Base-by-base conservation (phyloP, 1,140 invertebrate species). In the Euwallacea fornicatus region DNA sequence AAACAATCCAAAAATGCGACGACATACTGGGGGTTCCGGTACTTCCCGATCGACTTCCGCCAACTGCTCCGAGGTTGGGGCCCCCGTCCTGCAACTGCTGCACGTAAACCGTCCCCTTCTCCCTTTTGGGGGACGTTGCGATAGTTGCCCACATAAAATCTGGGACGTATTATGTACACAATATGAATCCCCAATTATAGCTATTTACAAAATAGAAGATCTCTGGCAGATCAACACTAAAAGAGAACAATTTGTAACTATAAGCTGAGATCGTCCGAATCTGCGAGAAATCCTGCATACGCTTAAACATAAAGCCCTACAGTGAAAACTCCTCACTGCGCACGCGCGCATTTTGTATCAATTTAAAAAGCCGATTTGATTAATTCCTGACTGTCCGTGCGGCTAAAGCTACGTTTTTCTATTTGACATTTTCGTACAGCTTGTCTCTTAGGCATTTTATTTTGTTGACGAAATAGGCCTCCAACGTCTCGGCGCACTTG, bases 391-490 rank as follows among this genome's bases (percentile, higher is more conserved):
- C 21, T 33, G 21, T 33, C 21, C 21, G 21, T 33, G 21, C 4
- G 21, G 21, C 21, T 33, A 33, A 56, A n/a, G 4, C 54, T 15
- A 8, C 2, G 11, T 47, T 56, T 46, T 75, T n/a, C n/a, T 72
- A 78, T 62, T 78, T 78, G 55, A 76, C 76, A 70, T 73, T 82
- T 82, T 92, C 89, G 75, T 88, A 89, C 72, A 92, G 84, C 80
- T 91, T 93, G 83, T 93, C 91, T 78, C 93, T 87, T 79, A 94
- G 87, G 82, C 86, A 88, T 84, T 93, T 93, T 64, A 95, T 92
- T 86, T 94, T 94, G 82, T 93, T 91, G 78, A 96, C 94, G 87
- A 98, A 98, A 81, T 91, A 98, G n/a, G 90, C 91, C 84, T 99
- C 96, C 44, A 99, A 84, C 41, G 91, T 90, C 81, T 98, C 94